Base-by-base conservation (phyloP, 2,113 vertebrate species). In the Etheostoma cragini region DNA sequence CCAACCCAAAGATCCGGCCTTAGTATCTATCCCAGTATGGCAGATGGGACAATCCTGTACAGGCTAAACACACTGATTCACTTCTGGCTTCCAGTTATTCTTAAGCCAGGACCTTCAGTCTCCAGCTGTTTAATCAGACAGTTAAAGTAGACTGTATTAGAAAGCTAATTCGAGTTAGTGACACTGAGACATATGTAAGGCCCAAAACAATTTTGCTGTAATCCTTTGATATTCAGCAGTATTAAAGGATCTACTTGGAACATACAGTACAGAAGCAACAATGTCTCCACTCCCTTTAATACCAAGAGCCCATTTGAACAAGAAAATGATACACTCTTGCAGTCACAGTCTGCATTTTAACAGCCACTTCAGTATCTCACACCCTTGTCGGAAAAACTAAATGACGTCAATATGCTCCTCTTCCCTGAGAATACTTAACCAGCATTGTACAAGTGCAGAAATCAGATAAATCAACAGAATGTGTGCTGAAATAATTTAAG, bases 191-290 rank as follows among this genome's bases (percentile, higher is more conserved):
- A 83, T 84, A 78, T 87, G 84, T 68, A 81, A 84, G 57, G 65
- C 74, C 63, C 10, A 21, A 81, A 79, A 86, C 80, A 85, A 84
- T 89, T 87, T 87, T 76, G 62, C 38, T 57, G 58, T 92, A 89
- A 91, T 92, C 90, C 92, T 89, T 58, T 62, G 81, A 90, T 86
- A 84, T 81, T 81, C 57, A 54, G 69, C 78, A 17, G 80, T 58
- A 90, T 88, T 76, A 91, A 64, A 76, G 76, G 49, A 86, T 65
- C 63, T 16, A 62, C 64, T 78, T 38, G 13, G 63, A 54, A 69
- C 73, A 77, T 11, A 71, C 53, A 65, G 56, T 61, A 45, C n/a
- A 4, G 61, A 19, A 49, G 66, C 50, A 77, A 70, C 70, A 82
- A 22, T 62, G 62, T 60, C 50, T 70, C 42, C 65, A 50, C 61